Evolutionary conservation across 2,888 invertebrate species (phyloP).

Genomic region (Strigamia transsilvanica): DNA sequence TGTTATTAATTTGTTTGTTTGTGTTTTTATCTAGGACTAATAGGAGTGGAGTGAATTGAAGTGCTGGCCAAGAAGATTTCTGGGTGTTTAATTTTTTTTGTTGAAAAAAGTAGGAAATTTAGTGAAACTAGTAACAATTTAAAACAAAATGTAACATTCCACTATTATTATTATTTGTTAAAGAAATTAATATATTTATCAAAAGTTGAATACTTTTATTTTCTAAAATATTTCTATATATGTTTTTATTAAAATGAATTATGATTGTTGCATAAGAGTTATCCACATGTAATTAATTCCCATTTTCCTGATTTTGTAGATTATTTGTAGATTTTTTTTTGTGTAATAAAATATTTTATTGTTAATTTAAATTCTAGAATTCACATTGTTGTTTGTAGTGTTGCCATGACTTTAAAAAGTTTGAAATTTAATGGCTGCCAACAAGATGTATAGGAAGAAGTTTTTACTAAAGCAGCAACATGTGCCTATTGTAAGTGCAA

Average conservation of each 20-base stretch:
- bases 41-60: background rate
- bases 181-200: slow-evolving; percentile 13
- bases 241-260: background rate
- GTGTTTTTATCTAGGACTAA: background rate
- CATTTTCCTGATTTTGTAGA: background rate
- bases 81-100: background rate
- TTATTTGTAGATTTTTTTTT: background rate
- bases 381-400: too few relatives aligned
- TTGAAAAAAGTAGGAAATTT: background rate
- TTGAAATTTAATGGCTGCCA: too few relatives aligned
- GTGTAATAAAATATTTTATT: background rate
- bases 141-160: background rate
- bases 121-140: background rate
- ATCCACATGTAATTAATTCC: background rate
- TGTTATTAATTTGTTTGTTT: background rate
- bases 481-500: too few relatives aligned
- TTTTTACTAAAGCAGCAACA: too few relatives aligned
- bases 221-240: slow-evolving; percentile 13
- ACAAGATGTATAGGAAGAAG: too few relatives aligned
- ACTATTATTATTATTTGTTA: background rate
- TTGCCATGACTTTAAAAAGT: too few relatives aligned
- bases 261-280: background rate
- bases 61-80: background rate
- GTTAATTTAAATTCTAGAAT: background rate
- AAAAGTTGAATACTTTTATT: background rate